Percentiles rank a stretch among this genome's conserved stretches.
Evolutionary conservation across 2,797 vertebrate species (phyloP).

Genomic region (Chaetophractus vellerosus): DNA sequence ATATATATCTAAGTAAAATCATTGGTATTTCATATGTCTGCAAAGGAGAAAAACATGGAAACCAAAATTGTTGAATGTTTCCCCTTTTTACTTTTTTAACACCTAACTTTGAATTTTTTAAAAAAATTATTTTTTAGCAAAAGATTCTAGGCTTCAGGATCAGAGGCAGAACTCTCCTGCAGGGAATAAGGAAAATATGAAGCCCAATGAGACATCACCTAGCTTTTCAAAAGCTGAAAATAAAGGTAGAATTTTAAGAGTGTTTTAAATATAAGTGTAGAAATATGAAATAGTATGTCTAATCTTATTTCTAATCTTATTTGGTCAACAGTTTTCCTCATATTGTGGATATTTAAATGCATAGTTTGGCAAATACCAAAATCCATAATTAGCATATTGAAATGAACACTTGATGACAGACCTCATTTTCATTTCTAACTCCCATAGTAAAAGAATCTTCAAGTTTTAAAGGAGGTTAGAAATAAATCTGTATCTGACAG

Average conservation of each 20-base stretch:
- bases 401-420: not conserved
- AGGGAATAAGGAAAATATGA: constrained; percentile 96
- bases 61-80: constrained; percentile 34
- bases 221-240: constrained; percentile 94
- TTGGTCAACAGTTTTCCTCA: constrained; percentile 19
- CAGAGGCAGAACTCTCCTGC: constrained; percentile 96
- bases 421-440: constrained; percentile 38
- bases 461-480: constrained; percentile 49
- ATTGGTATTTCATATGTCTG: constrained; percentile 15
- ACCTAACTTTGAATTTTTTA: constrained; percentile 68
- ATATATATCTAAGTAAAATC: constrained; percentile 17
- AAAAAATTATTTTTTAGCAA: constrained; percentile 91
- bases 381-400: constrained; percentile 12
- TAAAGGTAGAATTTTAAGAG: constrained; percentile 93
- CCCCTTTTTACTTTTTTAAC: not conserved
- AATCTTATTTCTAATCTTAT: not conserved
- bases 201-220: constrained; percentile 94
- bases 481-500: constrained; percentile 52
- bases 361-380: constrained; percentile 32
- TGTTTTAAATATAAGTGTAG: not conserved
- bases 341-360: constrained; percentile 10
- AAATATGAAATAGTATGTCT: constrained; percentile 33
- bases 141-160: constrained; percentile 97
- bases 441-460: not conserved
- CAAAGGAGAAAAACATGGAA: constrained; percentile 38